Evolutionary conservation across 2,888 invertebrate species (phyloP), one percentile per base, ranked within the genome.

Genomic region (Crepidodera aurea): DNA sequence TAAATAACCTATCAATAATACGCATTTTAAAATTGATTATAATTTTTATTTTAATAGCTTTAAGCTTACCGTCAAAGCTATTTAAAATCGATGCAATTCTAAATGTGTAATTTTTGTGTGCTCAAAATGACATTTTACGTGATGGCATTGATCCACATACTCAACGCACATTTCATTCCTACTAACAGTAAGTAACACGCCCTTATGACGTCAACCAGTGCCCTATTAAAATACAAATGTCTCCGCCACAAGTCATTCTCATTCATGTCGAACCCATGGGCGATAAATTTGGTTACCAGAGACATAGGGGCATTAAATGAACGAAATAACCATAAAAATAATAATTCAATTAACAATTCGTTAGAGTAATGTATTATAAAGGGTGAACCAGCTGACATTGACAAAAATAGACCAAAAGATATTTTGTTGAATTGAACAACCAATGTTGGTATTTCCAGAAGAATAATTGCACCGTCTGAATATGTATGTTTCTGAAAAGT

Each of bases 331-430:
- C 55, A 32, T 59, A 16, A 54, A 62, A 50, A 53, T 53, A 37
- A 54, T 62, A 54, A 62, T 62, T 58, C 19, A 54, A 62, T 62
- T 62, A 62, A 50, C 58, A 39, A 40, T 53, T 58, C 57, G 51
- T 51, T 53, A 51, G 40, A 56, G 25, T 54, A 29, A 50, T 32
- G 32, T 57, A 42, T 44, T 48, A 48, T n/a, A 54, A 62, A 62
- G 62, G 62, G 62, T 59, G 50, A 54, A 59, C 40, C 16, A 56
- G 39, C 34, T 50, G 57, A 37, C 15, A 7, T 37, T 32, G 32
- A n/a, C 32, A 2, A 32, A 10, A 32, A 32, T 10, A 32, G 32
- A 32, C 22, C 22, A 22, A 22, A 22, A 22, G n/a, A n/a, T n/a
- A n/a, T n/a, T n/a, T n/a, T n/a, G n/a, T n/a, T n/a, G n/a, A n/a